Conservation (phyloP, 2,797 vertebrate species). For the Okamejei kenojei region DNA sequence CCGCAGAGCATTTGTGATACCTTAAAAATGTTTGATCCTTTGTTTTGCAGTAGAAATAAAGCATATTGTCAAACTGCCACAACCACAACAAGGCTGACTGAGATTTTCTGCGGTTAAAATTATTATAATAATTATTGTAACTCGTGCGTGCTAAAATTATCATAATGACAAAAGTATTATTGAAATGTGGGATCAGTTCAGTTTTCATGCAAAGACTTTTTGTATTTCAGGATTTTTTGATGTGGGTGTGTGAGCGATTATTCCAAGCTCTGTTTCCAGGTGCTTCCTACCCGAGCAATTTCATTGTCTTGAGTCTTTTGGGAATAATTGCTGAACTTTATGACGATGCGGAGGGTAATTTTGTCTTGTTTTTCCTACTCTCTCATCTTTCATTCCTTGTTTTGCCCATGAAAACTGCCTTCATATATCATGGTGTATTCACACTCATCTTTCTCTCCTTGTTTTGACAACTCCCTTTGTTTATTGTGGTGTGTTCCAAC, state of each 20-base stretch:
- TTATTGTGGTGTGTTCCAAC: not conserved
- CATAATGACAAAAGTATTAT: not conserved
- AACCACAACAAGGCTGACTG: not conserved
- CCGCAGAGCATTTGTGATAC: too few relatives aligned
- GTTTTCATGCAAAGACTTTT: conserved; percentile 24
- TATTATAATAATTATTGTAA: too few relatives aligned
- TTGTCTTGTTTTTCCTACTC: not conserved
- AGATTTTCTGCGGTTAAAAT: not conserved
- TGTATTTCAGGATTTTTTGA: conserved; percentile 71
- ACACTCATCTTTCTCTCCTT: not conserved
- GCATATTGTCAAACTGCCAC: not conserved
- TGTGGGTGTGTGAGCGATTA: conserved; percentile 69
- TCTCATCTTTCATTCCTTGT: not conserved
- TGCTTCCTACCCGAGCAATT: conserved; percentile 80
- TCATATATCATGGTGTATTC: not conserved
- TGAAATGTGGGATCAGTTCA: not conserved
- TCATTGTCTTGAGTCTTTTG: conserved; percentile 78
- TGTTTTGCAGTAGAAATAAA: not conserved
- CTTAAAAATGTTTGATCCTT: not conserved
- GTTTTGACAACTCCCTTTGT: not conserved
- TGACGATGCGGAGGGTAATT: conserved; percentile 54
- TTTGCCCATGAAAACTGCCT: not conserved
- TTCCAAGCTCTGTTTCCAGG: conserved; percentile 77
- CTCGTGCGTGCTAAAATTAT: not conserved
- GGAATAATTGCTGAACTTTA: conserved; percentile 74